phyloP scores from a whole-genome alignment of 2,888 invertebrate species.

The Lepidochrysops patricia region DNA sequence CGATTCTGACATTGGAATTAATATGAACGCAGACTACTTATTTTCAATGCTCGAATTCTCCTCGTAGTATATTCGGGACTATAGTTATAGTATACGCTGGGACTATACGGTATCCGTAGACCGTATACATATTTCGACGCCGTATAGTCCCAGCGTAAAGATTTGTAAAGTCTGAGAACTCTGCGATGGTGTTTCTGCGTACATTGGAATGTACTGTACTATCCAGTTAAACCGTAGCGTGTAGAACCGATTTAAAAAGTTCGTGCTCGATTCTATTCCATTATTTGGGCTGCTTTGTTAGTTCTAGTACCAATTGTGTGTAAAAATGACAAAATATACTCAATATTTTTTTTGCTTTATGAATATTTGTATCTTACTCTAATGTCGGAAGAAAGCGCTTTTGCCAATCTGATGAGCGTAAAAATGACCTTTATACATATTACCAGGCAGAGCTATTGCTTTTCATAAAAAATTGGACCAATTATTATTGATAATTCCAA shows the following conservation, averaged over 20 bases:
- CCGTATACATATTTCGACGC: too few species aligned
- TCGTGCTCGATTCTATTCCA: background rate
- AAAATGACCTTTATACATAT: background rate
- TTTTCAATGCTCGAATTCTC: too few species aligned
- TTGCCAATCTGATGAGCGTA: background rate
- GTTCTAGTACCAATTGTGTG: background rate
- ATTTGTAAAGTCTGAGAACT: too few species aligned
- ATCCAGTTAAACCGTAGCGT: background rate
- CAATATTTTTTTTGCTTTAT: background rate
- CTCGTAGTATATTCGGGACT: too few species aligned
- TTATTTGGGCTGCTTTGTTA: background rate
- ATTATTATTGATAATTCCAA: background rate
- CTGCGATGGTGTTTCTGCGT: too few species aligned
- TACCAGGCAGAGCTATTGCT: background rate
- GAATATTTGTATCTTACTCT: background rate
- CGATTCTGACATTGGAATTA: too few species aligned
- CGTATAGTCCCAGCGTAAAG: too few species aligned
- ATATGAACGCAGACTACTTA: too few species aligned
- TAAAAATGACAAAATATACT: background rate
- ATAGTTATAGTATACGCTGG: too few species aligned
- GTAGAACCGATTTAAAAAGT: background rate
- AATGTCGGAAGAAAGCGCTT: background rate
- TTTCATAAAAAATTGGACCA: constrained; percentile 2
- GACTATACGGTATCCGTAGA: too few species aligned
- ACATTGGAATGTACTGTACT: too few species aligned